These are phyloP conservation scores for Laspeyria flexula DNA, from an alignment of 2,888 invertebrate genomes.

Conservation along the genomic window DNA sequence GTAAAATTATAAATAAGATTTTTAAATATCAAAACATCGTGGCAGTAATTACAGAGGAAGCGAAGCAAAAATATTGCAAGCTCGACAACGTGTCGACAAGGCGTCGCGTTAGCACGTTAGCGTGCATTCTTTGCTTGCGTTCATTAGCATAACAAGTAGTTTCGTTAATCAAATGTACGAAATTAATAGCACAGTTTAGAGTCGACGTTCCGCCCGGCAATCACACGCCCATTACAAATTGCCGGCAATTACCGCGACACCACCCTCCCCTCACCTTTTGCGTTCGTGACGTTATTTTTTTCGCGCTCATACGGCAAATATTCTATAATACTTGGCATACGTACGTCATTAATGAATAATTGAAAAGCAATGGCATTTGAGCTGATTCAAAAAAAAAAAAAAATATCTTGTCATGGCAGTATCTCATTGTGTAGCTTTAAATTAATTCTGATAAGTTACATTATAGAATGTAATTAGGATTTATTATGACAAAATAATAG, in stretches of 20 bases:
- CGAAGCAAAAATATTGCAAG: constrained; percentile 77
- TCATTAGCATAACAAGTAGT: constrained; percentile 86
- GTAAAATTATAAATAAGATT: constrained; percentile 55
- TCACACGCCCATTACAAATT: constrained; percentile 84
- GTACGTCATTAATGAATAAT: constrained; percentile 51
- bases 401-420: too few species aligned
- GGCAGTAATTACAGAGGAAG: constrained; percentile 69
- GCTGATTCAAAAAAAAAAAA: constrained; percentile 2
- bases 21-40: constrained; percentile 61
- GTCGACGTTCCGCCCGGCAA: constrained; percentile 80
- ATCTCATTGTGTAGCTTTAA: too few species aligned
- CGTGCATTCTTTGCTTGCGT: constrained; percentile 83
- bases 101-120: constrained; percentile 78
- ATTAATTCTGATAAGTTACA: too few species aligned
- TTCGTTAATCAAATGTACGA: constrained; percentile 86
- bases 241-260: constrained; percentile 80
- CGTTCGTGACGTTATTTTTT: constrained; percentile 63
- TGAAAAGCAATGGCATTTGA: constrained; percentile 34
- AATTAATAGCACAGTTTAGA: constrained; percentile 85
- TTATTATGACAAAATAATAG: too few species aligned
- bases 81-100: constrained; percentile 81
- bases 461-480: too few species aligned
- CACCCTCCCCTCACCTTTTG: constrained; percentile 62
- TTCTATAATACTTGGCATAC: constrained; percentile 56
- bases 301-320: constrained; percentile 58